Conservation (phyloP, 2,888 invertebrate genomes). For the Orthonychiurus folsomi region DNA sequence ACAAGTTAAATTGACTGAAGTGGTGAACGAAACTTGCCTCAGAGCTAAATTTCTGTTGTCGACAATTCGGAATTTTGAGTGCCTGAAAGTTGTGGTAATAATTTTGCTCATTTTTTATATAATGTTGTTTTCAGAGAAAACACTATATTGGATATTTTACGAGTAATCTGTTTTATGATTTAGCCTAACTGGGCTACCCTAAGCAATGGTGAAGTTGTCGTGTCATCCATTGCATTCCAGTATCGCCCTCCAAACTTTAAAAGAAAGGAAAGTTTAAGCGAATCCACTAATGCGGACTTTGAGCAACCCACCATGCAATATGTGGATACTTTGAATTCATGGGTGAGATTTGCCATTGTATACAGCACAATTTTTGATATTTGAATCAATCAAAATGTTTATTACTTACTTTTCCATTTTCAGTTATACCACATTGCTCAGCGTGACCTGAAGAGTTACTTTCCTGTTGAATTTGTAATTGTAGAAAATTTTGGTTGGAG, state of each 20-base stretch:
- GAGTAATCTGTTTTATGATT: constrained; percentile 7
- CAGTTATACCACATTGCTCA: constrained; percentile 37
- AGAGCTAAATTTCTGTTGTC: constrained; percentile 35
- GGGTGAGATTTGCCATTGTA: constrained; percentile 19
- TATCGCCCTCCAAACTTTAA: constrained; percentile 32
- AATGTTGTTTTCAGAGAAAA: no score
- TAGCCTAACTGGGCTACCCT: constrained; percentile 38
- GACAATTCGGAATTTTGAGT: constrained; percentile 33
- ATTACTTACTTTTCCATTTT: constrained; percentile 9
- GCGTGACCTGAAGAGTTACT: constrained; percentile 34
- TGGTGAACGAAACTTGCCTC: constrained; percentile 31
- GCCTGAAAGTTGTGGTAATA: constrained; percentile 38
- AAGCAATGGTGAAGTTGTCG: constrained; percentile 35
- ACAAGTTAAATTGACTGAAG: constrained; percentile 26
- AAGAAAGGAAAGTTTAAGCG: constrained; percentile 2
- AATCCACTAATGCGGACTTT: constrained; percentile 5
- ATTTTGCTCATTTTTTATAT: no score
- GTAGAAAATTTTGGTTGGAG: constrained; percentile 34
- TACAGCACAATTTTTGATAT: constrained; percentile 2
- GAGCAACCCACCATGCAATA: constrained; percentile 28
- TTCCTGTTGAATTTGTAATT: constrained; percentile 37
- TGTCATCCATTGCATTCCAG: constrained; percentile 38
- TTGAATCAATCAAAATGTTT: background rate
- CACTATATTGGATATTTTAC: background rate
- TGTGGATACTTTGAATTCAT: constrained; percentile 38